Conservation (phyloP, 2,888 invertebrate species). For the Hylaea fasciaria region DNA sequence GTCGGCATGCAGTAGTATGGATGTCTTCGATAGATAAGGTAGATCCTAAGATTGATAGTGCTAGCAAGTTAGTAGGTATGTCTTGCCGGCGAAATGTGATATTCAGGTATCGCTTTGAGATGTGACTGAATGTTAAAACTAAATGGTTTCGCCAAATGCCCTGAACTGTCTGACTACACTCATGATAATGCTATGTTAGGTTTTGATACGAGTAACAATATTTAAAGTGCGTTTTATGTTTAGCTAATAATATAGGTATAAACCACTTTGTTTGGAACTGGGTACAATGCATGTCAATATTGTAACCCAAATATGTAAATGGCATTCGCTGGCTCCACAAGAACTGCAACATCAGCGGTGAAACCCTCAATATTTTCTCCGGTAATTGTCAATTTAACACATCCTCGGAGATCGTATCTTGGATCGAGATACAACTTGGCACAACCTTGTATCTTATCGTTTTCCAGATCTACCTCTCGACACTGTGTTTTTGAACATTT, state of each 20-base stretch:
- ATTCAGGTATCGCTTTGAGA: constrained; percentile 24
- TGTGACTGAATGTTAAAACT: constrained; percentile 8
- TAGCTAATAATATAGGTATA: too few species aligned
- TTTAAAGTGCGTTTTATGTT: too few species aligned
- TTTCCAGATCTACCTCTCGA: constrained; percentile 53
- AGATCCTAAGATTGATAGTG: constrained; percentile 58
- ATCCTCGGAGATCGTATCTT: constrained; percentile 26
- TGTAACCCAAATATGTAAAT: too few species aligned
- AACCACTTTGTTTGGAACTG: too few species aligned
- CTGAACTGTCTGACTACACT: background rate
- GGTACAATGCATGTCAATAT: too few species aligned
- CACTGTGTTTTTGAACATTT: constrained; percentile 60
- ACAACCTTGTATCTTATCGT: constrained; percentile 53
- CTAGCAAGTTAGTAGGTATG: constrained; percentile 18
- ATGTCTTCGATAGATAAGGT: constrained; percentile 74
- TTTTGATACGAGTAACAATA: background rate
- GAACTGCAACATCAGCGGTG: constrained; percentile 10
- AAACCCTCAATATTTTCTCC: constrained; percentile 15
- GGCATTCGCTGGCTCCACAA: background rate
- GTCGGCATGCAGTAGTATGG: constrained; percentile 66
- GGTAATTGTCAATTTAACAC: constrained; percentile 30
- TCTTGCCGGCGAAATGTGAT: constrained; percentile 37
- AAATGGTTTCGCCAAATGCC: background rate
- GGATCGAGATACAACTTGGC: constrained; percentile 31
- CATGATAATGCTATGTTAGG: background rate